phyloP scores from a whole-genome alignment of 2,797 vertebrate genomes.

The Dipus sagitta region DNA sequence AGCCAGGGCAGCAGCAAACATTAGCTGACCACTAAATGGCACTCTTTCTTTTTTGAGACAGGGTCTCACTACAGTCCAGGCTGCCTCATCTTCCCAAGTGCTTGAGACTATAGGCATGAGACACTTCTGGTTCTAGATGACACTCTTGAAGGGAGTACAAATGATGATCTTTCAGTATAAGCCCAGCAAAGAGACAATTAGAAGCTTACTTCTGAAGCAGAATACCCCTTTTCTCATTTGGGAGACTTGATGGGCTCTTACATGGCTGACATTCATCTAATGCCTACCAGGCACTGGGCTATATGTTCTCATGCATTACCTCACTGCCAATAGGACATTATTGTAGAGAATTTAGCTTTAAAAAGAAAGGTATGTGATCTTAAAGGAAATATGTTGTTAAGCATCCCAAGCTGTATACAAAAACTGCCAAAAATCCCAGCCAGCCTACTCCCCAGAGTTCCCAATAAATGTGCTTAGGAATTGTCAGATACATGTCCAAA shows the following conservation, averaged over 20 bases:
- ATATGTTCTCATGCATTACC: neutral
- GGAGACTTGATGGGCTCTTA: neutral
- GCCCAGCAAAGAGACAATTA: neutral
- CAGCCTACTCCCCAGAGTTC: neutral
- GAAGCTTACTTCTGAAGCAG: neutral
- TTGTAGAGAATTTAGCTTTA: neutral
- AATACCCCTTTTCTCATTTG: neutral
- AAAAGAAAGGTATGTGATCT: neutral
- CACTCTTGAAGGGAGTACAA: neutral
- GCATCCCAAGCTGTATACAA: neutral
- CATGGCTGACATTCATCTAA: neutral
- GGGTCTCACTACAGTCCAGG: neutral
- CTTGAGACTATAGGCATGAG: neutral
- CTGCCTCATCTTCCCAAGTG: neutral
- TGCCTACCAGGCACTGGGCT: neutral
- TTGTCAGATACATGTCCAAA: too few species aligned
- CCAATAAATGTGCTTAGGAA: neutral
- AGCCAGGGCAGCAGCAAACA: neutral
- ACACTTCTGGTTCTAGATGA: neutral
- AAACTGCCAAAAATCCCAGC: neutral
- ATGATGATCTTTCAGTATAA: neutral
- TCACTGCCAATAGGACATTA: neutral
- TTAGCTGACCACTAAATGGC: neutral
- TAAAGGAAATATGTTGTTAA: neutral
- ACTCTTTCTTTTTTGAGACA: neutral